Base-by-base conservation (phyloP, 2,113 vertebrate species). In the Gadus chalcogrammus region DNA sequence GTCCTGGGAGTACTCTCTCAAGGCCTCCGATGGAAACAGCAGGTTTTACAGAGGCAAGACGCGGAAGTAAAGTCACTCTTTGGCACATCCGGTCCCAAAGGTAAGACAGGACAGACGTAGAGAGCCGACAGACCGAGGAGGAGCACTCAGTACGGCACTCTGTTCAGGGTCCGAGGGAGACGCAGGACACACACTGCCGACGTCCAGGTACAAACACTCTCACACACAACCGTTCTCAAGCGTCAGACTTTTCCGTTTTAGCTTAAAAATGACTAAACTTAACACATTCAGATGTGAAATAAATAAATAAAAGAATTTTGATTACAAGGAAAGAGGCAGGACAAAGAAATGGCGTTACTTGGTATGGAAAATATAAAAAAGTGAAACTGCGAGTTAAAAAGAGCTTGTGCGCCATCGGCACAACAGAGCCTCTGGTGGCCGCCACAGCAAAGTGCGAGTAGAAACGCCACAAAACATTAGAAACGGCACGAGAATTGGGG, bases 31-130 rank as follows among this genome's bases (percentile, higher is more conserved):
- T 83, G 86, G 86, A 84, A 89, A 88, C 83, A 84, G 78, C 78
- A 81, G 76, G 80, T 48, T 48, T 48, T 84, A 80, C 82, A 77
- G 81, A 86, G 82, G 85, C 81, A 80, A 85, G 80, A 84, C 79
- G 15, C 72, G 81, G 82, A 85, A 88, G 85, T 86, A 82, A 85
- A 88, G 82, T 78, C 77, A 86, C 84, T 90, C 89, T 91, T 91
- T 92, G 90, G 89, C 90, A 89, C 88, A 78, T 16, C 55, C n/a
- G 55, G n/a, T 58, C 55, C 55, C 55, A 58, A 48, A 48, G 42
- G 6, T 9, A 73, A 78, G 80, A 67, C 72, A 79, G 73, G 80
- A 13, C 42, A 7, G 42, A 13, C 12, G 12, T 2, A 48, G 9
- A 13, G 7, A 1, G 42, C 2, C 11, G 5, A 12, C 42, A 13